phyloP scores from a whole-genome alignment of 2,113 vertebrate genomes.

The Patagioenas fasciata region DNA sequence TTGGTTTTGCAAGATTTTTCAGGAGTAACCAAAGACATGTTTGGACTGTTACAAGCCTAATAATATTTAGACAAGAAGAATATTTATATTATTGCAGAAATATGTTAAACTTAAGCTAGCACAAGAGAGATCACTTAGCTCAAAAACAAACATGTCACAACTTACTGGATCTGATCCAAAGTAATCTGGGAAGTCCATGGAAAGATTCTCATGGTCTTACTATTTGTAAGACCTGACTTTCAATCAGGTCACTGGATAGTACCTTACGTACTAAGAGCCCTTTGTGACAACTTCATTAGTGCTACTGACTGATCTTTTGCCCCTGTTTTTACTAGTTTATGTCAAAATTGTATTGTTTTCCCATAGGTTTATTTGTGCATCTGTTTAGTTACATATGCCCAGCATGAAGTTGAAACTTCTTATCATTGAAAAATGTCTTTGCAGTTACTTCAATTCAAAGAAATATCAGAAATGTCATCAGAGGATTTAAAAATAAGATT shows the following conservation, averaged over 20 bases:
- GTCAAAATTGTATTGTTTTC: neutral
- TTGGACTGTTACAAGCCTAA: neutral
- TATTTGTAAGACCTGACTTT: neutral
- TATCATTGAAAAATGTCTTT: neutral
- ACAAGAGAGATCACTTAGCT: neutral
- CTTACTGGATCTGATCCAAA: neutral
- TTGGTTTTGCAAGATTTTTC: neutral
- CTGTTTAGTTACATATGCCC: neutral
- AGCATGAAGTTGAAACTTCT: neutral
- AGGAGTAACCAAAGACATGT: neutral
- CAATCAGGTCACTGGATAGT: neutral
- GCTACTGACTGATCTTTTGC: neutral
- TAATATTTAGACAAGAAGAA: neutral
- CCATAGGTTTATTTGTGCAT: neutral
- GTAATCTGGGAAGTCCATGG: neutral
- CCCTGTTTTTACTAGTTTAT: neutral
- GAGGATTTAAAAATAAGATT: constrained; percentile 16
- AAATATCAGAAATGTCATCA: neutral
- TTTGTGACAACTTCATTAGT: neutral
- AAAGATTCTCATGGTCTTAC: neutral
- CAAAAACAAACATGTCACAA: neutral
- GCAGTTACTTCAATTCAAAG: neutral
- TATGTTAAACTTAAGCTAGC: neutral
- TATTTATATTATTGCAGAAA: neutral
- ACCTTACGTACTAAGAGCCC: accelerated